These are phyloP conservation scores for Morpho deidamia DNA, from an alignment of 2,888 invertebrate species.

Conservation along the genomic window DNA sequence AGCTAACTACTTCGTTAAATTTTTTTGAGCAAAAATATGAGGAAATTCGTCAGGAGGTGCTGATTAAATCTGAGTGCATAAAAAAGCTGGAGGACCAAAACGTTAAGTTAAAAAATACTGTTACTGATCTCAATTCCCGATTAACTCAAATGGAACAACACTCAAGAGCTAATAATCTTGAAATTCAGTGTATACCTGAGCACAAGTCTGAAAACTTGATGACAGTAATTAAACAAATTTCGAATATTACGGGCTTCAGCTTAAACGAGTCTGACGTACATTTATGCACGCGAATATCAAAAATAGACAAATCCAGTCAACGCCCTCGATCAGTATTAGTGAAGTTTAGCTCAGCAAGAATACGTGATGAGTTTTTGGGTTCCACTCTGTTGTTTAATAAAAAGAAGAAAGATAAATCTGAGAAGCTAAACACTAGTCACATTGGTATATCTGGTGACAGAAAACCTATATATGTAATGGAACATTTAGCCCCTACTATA, in stretches of 20 bases:
- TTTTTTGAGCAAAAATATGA: slow-evolving; percentile 8
- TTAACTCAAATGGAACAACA: slow-evolving; percentile 23
- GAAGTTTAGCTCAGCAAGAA: slow-evolving; percentile 11
- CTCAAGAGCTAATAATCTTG: slow-evolving; percentile 21
- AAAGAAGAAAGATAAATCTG: neutral
- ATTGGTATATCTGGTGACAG: slow-evolving; percentile 13
- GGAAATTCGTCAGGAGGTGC: neutral
- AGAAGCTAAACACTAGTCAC: slow-evolving; percentile 20
- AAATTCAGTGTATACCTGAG: slow-evolving; percentile 25
- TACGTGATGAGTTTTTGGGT: slow-evolving; percentile 6
- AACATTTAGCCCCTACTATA: neutral
- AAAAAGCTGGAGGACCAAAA: neutral
- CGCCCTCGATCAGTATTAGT: slow-evolving; percentile 14
- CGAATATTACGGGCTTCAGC: slow-evolving; percentile 14
- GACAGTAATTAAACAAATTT: slow-evolving; percentile 16
- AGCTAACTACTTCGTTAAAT: neutral
- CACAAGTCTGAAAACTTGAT: slow-evolving; percentile 24
- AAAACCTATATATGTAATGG: slow-evolving; percentile 12
- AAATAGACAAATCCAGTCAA: slow-evolving; percentile 15
- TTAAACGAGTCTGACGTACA: slow-evolving; percentile 21
- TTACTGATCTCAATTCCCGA: slow-evolving; percentile 11
- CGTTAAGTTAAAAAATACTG: neutral
- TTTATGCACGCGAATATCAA: slow-evolving; percentile 20
- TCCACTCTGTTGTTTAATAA: neutral
- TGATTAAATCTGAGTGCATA: neutral